Evolutionary conservation across 2,888 invertebrate genomes (phyloP).

Genomic region (Drosophila macrothrix): DNA sequence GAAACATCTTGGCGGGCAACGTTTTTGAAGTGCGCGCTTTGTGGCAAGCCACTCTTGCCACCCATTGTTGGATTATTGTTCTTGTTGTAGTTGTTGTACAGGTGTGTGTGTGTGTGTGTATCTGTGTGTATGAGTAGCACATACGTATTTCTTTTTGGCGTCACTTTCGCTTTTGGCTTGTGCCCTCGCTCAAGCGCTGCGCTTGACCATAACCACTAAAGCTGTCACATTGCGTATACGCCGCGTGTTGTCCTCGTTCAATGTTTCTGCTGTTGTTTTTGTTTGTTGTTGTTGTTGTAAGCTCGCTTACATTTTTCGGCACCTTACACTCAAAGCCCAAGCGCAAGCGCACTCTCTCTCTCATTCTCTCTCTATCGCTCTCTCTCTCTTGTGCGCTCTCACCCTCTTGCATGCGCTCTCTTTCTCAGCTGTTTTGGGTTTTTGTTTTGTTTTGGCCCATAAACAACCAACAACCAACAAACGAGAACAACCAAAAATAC

Average conservation of each 20-base stretch:
- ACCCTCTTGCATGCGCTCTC: conserved; percentile 12
- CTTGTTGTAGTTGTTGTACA: conserved; percentile 40
- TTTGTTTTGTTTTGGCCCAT: conserved; percentile 69
- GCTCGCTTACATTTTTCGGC: conserved; percentile 42
- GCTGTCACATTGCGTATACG: conserved; percentile 81
- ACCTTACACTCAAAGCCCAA: conserved; percentile 30
- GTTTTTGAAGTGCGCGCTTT: conserved; percentile 55
- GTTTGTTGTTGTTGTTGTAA: conserved; percentile 24
- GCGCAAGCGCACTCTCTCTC: conserved; percentile 28
- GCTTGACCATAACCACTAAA: conserved; percentile 83
- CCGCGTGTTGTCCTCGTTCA: conserved; percentile 72
- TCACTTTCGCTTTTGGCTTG: conserved; percentile 64
- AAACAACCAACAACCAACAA: conserved; percentile 33
- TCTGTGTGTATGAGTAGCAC: conserved; percentile 28
- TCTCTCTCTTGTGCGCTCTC: conserved; percentile 2
- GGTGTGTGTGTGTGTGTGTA: conserved; percentile 34
- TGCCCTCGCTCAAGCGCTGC: conserved; percentile 75
- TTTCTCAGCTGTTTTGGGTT: conserved; percentile 63
- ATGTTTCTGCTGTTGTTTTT: conserved; percentile 26
- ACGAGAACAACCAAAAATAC: not conserved
- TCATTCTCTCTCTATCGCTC: conserved; percentile 17
- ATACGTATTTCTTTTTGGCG: conserved; percentile 46
- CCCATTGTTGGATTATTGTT: conserved; percentile 30
- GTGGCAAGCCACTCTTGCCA: conserved; percentile 29
- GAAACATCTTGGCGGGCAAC: conserved; percentile 64